phyloP scores from a whole-genome alignment of 2,113 vertebrate genomes.

The Myiozetetes cayanensis region DNA sequence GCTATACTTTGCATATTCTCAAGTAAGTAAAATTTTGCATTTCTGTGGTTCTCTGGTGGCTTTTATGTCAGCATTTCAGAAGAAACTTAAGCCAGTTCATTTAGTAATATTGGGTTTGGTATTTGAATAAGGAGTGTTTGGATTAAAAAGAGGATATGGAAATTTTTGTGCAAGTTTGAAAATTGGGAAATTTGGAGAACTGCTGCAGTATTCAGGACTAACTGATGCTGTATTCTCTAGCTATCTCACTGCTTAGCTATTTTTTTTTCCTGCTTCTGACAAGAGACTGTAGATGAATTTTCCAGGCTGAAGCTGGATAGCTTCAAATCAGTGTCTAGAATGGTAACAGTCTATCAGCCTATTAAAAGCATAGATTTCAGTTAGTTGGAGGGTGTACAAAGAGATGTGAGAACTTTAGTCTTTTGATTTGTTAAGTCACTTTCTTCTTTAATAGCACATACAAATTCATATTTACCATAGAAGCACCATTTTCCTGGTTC shows the following conservation, averaged over 20 bases:
- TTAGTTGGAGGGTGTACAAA: neutral
- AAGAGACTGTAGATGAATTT: conserved; percentile 16
- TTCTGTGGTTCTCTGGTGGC: neutral
- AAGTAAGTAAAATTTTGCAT: neutral
- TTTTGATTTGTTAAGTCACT: conserved; percentile 43
- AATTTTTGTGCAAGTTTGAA: conserved; percentile 8
- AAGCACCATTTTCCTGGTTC: neutral
- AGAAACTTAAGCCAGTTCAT: neutral
- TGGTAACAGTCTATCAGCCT: neutral
- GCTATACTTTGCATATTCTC: neutral
- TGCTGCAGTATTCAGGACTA: neutral
- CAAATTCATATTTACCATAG: neutral
- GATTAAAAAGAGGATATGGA: neutral
- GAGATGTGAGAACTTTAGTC: conserved; percentile 10
- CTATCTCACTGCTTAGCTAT: neutral
- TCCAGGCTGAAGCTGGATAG: neutral
- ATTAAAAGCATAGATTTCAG: conserved; percentile 7
- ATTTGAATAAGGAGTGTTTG: neutral
- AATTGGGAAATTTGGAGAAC: neutral
- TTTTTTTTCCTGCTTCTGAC: neutral
- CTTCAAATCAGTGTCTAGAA: neutral
- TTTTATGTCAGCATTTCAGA: neutral
- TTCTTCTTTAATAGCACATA: neutral
- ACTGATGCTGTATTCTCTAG: neutral
- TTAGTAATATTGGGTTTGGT: neutral